These are phyloP conservation scores for Rosalia funebris DNA, from an alignment of 2,888 invertebrate genomes.

Conservation along the genomic window DNA sequence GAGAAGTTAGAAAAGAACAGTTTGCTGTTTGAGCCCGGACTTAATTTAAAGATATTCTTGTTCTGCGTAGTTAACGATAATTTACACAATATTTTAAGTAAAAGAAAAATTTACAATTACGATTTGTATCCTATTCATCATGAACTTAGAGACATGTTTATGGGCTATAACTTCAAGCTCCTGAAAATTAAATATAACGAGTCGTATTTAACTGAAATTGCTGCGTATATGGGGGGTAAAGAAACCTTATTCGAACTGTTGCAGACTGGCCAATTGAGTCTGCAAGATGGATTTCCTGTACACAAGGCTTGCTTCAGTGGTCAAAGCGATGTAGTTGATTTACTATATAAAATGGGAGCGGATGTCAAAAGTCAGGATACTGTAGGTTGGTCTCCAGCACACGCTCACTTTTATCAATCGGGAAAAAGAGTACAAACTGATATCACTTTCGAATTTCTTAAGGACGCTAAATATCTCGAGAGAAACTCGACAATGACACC, in stretches of 20 bases:
- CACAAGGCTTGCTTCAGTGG: conserved; percentile 24
- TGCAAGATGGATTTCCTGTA: conserved; percentile 8
- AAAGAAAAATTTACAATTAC: conserved; percentile 8
- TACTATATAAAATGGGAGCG: conserved; percentile 20
- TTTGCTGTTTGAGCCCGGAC: conserved; percentile 10
- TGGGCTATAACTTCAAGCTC: not conserved
- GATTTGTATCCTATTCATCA: not conserved
- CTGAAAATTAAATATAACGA: conserved; percentile 22
- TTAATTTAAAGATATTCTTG: conserved; percentile 15
- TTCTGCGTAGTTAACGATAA: conserved; percentile 12
- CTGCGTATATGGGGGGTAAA: conserved; percentile 6
- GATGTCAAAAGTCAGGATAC: not conserved
- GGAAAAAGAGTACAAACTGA: not conserved
- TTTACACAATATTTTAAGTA: conserved; percentile 16
- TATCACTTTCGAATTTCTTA: conserved; percentile 9
- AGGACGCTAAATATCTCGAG: not conserved
- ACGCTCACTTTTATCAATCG: too few relatives aligned
- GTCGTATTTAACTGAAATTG: conserved; percentile 21
- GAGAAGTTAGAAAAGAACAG: conserved; percentile 4
- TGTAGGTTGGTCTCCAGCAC: conserved; percentile 2
- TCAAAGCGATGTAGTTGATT: conserved; percentile 1
- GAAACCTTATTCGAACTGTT: conserved; percentile 11
- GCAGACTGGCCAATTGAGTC: not conserved
- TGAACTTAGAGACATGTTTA: conserved; percentile 14
- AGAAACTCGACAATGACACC: conserved; percentile 14